Evolutionary conservation across 1,140 invertebrate genomes (phyloP).

Genomic region (Philopotamus ludificatus): DNA sequence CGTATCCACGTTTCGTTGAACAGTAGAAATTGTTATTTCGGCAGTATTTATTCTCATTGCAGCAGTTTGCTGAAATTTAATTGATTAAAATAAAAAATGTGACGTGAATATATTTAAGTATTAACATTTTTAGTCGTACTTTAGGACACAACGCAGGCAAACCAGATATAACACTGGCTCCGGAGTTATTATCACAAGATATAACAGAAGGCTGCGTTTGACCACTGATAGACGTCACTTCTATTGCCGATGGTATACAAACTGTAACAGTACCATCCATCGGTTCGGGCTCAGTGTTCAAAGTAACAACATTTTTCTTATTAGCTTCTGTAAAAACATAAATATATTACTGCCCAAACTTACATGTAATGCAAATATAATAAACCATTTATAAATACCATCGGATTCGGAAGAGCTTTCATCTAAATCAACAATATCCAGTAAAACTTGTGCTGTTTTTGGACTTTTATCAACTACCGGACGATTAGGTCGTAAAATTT

Average conservation of each 20-base stretch:
- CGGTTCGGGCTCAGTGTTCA: neutral
- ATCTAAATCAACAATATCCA: constrained; percentile 16
- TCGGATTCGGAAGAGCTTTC: constrained; percentile 31
- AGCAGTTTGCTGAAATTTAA: neutral
- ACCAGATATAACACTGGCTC: constrained; percentile 18
- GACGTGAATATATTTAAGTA: neutral
- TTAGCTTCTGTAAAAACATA: too few species aligned
- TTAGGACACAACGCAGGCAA: neutral
- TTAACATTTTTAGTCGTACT: neutral
- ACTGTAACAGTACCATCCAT: neutral
- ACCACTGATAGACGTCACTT: constrained; percentile 6
- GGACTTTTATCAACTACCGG: neutral
- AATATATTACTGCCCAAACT: too few species aligned
- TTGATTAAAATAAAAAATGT: neutral
- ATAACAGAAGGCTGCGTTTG: constrained; percentile 3
- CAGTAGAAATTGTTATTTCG: constrained; percentile 16
- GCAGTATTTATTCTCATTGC: constrained; percentile 13
- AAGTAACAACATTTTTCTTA: too few species aligned
- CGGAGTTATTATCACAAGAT: neutral
- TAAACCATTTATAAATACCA: constrained; percentile 17
- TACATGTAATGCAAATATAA: too few species aligned
- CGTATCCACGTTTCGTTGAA: neutral
- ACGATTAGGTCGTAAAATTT: too few species aligned
- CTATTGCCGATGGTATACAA: constrained; percentile 14
- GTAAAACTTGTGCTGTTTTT: neutral